These are phyloP conservation scores for Macrocentrus cingulum DNA, from an alignment of 1,140 invertebrate genomes.

Conservation along the genomic window DNA sequence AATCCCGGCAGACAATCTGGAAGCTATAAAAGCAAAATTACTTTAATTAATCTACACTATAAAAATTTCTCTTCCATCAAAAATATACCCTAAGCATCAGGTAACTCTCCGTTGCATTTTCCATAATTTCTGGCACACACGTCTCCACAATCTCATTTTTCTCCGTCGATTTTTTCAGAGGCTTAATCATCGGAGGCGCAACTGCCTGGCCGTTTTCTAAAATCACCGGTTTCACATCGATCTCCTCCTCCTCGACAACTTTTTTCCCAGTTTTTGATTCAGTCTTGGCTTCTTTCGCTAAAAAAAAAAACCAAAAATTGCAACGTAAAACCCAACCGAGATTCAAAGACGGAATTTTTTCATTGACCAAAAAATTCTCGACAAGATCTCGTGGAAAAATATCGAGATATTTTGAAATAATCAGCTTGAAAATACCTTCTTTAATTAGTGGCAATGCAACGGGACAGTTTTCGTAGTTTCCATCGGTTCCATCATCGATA, in stretches of 20 bases:
- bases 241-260: conserved; percentile 19
- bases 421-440: conserved; percentile 33
- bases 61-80: background rate
- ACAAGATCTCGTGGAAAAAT: conserved; percentile 14
- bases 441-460: conserved; percentile 41
- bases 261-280: conserved; percentile 12
- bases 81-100: conserved; percentile 46
- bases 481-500: conserved; percentile 42
- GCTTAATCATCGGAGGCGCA: conserved; percentile 10
- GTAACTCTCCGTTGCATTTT: conserved; percentile 42
- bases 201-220: conserved; percentile 43
- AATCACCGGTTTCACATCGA: conserved; percentile 38
- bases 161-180: background rate
- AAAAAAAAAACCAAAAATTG: conserved; percentile 22
- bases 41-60: conserved; percentile 15
- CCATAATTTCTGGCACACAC: conserved; percentile 40
- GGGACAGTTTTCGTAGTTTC: conserved; percentile 39
- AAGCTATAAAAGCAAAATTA: conserved; percentile 40
- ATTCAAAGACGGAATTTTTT: no score
- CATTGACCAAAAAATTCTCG: no score
- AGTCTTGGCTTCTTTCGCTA: conserved; percentile 34
- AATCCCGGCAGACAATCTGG: conserved; percentile 50
- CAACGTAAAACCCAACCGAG: no score
- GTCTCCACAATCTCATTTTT: conserved; percentile 11
- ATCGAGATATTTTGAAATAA: background rate